Percentiles rank a stretch among this genome's conserved stretches.
These are phyloP conservation scores for Phaenicophaeus curvirostris DNA, from an alignment of 2,797 vertebrate species.

Conservation along the genomic window DNA sequence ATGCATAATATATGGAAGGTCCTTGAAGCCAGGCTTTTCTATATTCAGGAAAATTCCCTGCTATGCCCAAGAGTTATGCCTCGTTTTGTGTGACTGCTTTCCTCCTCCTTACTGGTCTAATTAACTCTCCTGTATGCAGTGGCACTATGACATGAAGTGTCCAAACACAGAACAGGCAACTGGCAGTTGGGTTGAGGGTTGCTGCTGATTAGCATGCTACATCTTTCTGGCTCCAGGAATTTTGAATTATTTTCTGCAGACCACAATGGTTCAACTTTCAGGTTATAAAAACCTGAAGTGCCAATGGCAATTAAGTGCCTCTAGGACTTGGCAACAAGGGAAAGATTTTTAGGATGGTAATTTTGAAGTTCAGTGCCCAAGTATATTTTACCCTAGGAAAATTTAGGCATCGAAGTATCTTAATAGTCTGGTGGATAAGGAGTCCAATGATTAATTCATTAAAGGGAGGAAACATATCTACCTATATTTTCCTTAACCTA, in stretches of 20 bases:
- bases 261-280: not conserved
- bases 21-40: not conserved
- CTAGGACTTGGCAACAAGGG: not conserved
- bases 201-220: not conserved
- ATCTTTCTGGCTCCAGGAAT: not conserved
- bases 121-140: not conserved
- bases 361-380: not conserved
- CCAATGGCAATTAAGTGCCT: not conserved
- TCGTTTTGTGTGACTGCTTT: not conserved
- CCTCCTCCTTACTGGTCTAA: not conserved
- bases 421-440: not conserved
- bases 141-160: not conserved
- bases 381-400: not conserved
- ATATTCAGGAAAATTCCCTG: not conserved
- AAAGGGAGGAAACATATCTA: not conserved
- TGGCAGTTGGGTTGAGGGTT: not conserved
- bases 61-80: not conserved
- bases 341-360: not conserved
- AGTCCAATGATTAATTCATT: not conserved
- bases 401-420: not conserved
- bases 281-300: not conserved
- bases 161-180: not conserved
- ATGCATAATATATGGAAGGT: not conserved
- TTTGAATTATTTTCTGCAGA: not conserved
- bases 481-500: not conserved